Conservation (phyloP, 2,888 invertebrate species). For the Caenorhabditis wallacei region DNA sequence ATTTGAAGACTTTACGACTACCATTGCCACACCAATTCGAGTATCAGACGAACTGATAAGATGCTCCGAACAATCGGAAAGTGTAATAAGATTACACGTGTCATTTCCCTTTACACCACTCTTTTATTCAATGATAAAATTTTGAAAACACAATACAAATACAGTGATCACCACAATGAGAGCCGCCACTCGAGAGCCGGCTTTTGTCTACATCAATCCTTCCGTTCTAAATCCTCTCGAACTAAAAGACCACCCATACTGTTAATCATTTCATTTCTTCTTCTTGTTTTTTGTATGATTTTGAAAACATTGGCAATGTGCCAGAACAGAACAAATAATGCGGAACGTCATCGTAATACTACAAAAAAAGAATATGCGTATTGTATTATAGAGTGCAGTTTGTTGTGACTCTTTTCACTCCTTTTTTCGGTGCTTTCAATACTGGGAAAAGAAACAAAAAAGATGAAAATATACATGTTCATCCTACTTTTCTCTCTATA, state of each 20-base stretch:
- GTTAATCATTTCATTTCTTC: slow-evolving; percentile 5
- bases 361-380: slow-evolving; percentile 20
- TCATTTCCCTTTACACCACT: background rate
- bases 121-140: background rate
- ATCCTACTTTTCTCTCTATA: slow-evolving; percentile 23
- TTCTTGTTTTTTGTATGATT: background rate
- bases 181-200: slow-evolving; percentile 36
- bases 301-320: slow-evolving; percentile 22
- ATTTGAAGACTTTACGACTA: slow-evolving; percentile 60
- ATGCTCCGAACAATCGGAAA: background rate
- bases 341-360: slow-evolving; percentile 40
- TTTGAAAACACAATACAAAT: slow-evolving; percentile 32
- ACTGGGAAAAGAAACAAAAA: slow-evolving; percentile 42
- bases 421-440: slow-evolving; percentile 20
- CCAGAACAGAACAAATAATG: slow-evolving; percentile 27
- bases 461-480: slow-evolving; percentile 7
- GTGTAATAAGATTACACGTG: slow-evolving; percentile 55
- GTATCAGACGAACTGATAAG: slow-evolving; percentile 20
- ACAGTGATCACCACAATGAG: slow-evolving; percentile 36
- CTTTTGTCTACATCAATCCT: slow-evolving; percentile 37
- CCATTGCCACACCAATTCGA: slow-evolving; percentile 28
- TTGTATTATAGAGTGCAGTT: slow-evolving; percentile 38
- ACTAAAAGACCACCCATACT: slow-evolving; percentile 35
- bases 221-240: slow-evolving; percentile 3
- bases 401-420: slow-evolving; percentile 46